Percentiles rank a stretch among this genome's conserved stretches.
These are phyloP conservation scores for Neodiprion virginianus DNA, from an alignment of 1,140 invertebrate genomes.

Conservation along the genomic window DNA sequence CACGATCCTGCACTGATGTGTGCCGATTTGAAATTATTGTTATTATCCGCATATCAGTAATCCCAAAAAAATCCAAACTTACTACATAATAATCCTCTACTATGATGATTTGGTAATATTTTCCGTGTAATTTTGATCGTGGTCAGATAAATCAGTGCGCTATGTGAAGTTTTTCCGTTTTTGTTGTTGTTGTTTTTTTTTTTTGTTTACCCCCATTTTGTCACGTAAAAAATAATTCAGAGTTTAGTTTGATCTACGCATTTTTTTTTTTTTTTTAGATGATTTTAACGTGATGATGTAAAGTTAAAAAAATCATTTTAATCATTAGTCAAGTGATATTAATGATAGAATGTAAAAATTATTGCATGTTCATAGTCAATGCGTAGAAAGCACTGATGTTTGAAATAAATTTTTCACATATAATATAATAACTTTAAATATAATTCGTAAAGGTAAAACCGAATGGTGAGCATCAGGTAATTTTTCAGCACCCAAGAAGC, in stretches of 20 bases:
- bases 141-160: not conserved
- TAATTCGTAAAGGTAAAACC: not conserved
- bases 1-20: not conserved
- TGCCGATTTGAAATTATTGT: not conserved
- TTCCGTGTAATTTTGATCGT: not conserved
- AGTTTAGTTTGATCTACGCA: no score
- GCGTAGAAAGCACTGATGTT: not conserved
- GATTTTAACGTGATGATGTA: not conserved
- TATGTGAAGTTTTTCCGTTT: not conserved
- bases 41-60: not conserved
- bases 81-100: not conserved
- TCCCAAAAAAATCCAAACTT: not conserved
- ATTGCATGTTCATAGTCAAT: not conserved
- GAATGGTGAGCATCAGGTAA: not conserved
- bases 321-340: no score
- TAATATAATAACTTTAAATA: not conserved
- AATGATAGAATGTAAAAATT: no score
- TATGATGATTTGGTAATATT: not conserved
- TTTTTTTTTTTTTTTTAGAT: not conserved
- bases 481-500: slow-evolving; percentile 71
- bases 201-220: no score
- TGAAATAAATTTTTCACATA: not conserved
- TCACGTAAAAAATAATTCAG: no score
- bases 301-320: no score
- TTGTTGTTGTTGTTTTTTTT: not conserved